phyloP scores from a whole-genome alignment of 2,113 vertebrate genomes.

The Dendropsophus ebraccatus region DNA sequence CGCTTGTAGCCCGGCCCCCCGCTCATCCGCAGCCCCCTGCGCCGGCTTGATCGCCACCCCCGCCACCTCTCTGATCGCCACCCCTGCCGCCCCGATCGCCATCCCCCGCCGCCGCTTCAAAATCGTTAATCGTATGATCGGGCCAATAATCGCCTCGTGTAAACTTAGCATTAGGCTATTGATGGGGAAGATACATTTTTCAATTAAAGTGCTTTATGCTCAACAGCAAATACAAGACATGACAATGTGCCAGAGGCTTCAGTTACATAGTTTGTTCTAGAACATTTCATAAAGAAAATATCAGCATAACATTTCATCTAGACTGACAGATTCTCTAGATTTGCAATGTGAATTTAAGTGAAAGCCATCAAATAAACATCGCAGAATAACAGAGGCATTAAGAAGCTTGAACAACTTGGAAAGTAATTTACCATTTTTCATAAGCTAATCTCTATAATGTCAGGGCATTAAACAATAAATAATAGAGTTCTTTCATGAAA shows the following conservation, averaged over 20 bases:
- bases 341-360: conserved; percentile 29
- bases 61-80: too few species aligned
- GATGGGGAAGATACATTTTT: background rate
- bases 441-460: conserved; percentile 59
- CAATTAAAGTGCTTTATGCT: background rate
- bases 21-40: too few species aligned
- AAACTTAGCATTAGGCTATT: too few species aligned
- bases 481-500: conserved; percentile 64
- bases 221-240: background rate
- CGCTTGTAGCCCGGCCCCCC: too few species aligned
- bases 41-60: too few species aligned
- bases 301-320: conserved; percentile 27
- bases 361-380: background rate
- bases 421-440: conserved; percentile 58
- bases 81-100: too few species aligned
- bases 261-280: conserved; percentile 11
- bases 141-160: too few species aligned
- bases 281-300: conserved; percentile 8
- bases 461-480: conserved; percentile 65
- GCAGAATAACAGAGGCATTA: conserved; percentile 36
- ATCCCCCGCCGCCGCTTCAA: too few species aligned
- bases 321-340: conserved; percentile 27
- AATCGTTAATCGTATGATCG: too few species aligned
- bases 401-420: conserved; percentile 59
- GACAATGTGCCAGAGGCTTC: background rate